A percentile compares a stretch with the other conserved stretches of the same genome.
Evolutionary conservation across 2,113 vertebrate species (phyloP).

Genomic region (Nicator chloris): DNA sequence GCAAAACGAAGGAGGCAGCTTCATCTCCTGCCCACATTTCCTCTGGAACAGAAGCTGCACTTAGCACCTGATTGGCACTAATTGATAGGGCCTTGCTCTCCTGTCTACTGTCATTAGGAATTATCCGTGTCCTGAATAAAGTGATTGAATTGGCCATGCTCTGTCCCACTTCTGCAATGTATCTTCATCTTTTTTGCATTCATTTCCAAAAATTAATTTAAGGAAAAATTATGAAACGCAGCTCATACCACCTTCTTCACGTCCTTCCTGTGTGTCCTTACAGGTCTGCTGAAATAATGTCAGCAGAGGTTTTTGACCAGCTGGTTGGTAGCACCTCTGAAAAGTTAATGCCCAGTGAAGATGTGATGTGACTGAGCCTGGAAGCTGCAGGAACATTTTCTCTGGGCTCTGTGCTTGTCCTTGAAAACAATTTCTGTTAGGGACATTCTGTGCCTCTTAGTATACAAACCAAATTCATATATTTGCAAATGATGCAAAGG

Average conservation of each 20-base stretch:
- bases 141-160: not conserved
- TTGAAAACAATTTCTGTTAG: not conserved
- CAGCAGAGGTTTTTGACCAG: not conserved
- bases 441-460: not conserved
- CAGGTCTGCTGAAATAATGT: not conserved
- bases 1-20: not conserved
- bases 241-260: not conserved
- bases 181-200: not conserved
- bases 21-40: not conserved
- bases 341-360: not conserved
- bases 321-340: not conserved
- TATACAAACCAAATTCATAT: not conserved
- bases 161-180: not conserved
- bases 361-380: not conserved
- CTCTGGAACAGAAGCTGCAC: not conserved
- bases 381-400: not conserved
- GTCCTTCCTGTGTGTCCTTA: not conserved
- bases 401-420: not conserved
- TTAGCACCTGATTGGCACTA: not conserved
- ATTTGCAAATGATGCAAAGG: not conserved
- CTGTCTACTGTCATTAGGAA: not conserved
- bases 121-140: not conserved
- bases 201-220: not conserved
- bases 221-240: not conserved
- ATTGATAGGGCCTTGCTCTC: not conserved